Base-by-base conservation (phyloP, 1,140 invertebrate species). In the Eumaeus atala region DNA sequence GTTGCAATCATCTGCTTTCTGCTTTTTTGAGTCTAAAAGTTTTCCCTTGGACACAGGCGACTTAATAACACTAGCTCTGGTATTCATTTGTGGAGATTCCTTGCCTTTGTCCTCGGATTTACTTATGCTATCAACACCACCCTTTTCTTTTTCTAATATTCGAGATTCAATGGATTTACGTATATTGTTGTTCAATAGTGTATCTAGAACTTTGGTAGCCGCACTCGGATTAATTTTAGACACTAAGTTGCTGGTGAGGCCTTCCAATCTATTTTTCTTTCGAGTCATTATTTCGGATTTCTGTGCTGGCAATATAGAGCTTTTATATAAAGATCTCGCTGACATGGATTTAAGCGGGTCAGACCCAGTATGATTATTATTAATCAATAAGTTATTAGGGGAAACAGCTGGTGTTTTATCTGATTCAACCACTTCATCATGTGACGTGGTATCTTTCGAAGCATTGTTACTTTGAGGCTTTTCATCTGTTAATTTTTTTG, bases 251-350 rank as follows among this genome's bases (percentile, higher is more conserved):
- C 87, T 87, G 21, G 89, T 89, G 54, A 90, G 72, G 37, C 89
- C 89, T 74, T 90, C 89, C n/a, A 90, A 72, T 62, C 89, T 86
- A 59, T 89, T 90, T 59, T 90, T 90, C 66, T 90, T 90, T 16
- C 88, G 73, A 4, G 86, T 89, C 78, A 89, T 90, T 56, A 89
- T 89, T 75, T 87, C 87, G 9, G 84, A 87, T 67, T 88, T 89
- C 62, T 87, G 85, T 10, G 81, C 75, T 37, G 84, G 76, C 21
- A 77, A 81, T 48, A 84, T 80, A 17, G 77, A 69, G 72, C 78
- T 81, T 72, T 88, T 89, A 56, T 81, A 86, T 12, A 83, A 68
- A 18, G 82, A 72, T 28, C 84, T 72, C 5, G 85, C 77, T 6
- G 83, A 86, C 74, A 83, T 81, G 50, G 75, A 80, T 67, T 87